These are phyloP conservation scores for Coreius guichenoti DNA, from an alignment of 2,797 vertebrate genomes.

Conservation along the genomic window DNA sequence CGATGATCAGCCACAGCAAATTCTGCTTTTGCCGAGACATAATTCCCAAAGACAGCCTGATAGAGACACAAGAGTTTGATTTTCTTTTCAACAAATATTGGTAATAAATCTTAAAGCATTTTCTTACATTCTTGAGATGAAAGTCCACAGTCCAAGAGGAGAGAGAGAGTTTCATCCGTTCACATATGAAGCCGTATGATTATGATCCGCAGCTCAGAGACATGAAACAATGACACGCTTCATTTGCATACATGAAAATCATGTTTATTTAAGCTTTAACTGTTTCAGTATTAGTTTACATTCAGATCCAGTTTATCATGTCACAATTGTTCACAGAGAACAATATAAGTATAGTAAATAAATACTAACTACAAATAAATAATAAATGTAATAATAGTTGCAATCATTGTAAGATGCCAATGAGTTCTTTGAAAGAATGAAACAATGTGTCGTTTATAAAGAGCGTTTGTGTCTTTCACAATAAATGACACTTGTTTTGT, in stretches of 20 bases:
- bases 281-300: neutral
- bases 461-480: too few species aligned
- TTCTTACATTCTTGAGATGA: neutral
- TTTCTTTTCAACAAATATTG: neutral
- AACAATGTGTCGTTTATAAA: neutral
- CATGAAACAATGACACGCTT: accelerated
- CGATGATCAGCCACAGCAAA: slow-evolving; percentile 9
- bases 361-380: neutral
- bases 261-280: neutral
- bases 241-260: neutral
- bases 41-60: neutral
- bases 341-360: neutral
- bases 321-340: neutral
- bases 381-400: neutral
- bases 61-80: neutral
- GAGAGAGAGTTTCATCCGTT: neutral
- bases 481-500: neutral
- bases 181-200: neutral
- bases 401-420: neutral
- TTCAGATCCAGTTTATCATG: neutral
- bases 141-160: neutral
- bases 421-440: neutral
- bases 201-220: neutral
- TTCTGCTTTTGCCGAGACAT: neutral
- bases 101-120: neutral